Evolutionary conservation across 2,888 invertebrate species (phyloP).

Genomic region (Callimorpha dominula): DNA sequence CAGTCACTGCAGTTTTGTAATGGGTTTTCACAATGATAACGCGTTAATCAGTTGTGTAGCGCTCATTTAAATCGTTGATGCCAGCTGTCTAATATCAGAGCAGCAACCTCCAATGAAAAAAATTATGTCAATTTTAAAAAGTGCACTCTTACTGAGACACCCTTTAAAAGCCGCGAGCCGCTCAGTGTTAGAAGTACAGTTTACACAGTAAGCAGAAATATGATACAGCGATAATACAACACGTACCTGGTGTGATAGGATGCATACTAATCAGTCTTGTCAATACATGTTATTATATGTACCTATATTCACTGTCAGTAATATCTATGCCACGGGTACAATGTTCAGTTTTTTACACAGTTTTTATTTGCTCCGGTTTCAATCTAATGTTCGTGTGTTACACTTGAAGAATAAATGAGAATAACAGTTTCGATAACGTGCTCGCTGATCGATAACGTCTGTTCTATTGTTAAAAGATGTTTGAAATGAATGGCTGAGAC

Average conservation of each 20-base stretch:
- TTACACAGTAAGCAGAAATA: conserved; percentile 39
- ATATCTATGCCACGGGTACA: conserved; percentile 41
- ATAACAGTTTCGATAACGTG: conserved; percentile 39
- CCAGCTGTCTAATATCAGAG: too few species aligned
- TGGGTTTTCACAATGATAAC: too few species aligned
- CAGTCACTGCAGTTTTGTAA: too few species aligned
- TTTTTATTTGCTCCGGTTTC: conserved; percentile 27
- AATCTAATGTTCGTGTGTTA: conserved; percentile 29
- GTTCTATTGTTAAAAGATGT: conserved; percentile 27
- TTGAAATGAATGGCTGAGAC: conserved; percentile 15
- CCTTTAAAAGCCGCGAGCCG: too few species aligned
- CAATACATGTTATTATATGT: conserved; percentile 56
- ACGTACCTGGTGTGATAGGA: conserved; percentile 41
- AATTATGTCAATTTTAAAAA: too few species aligned
- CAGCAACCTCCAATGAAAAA: too few species aligned
- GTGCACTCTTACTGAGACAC: too few species aligned
- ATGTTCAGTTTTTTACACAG: conserved; percentile 19
- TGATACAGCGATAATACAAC: conserved; percentile 45
- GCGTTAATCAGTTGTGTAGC: too few species aligned
- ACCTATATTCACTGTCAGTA: conserved; percentile 35
- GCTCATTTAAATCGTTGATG: too few species aligned
- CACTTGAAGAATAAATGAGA: conserved; percentile 28
- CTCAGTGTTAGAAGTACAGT: conserved; percentile 22
- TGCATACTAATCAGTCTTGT: conserved; percentile 53
- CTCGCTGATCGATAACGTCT: conserved; percentile 28